Base-by-base conservation (phyloP, 2,797 vertebrate species). In the Otolemur crassicaudatus region DNA sequence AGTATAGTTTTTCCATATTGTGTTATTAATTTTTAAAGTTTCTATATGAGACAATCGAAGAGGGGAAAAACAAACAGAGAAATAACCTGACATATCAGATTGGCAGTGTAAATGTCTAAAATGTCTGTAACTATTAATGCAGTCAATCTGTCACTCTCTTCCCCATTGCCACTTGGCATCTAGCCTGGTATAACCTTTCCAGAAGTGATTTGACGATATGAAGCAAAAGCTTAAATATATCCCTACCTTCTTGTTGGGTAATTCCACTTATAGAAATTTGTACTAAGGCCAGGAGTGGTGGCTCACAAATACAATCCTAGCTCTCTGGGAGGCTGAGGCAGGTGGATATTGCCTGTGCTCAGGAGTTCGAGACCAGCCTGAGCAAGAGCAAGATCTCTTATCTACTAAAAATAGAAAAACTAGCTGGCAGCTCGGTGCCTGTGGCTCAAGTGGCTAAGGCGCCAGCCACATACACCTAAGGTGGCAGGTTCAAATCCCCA, bases 1-100 rank as follows among this genome's bases (percentile, higher is more conserved):
- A 53, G 13, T 73, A 6, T 88, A 76, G 13, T 88, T 77, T 96
- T 94, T 86, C 17, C 61, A 76, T 69, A n/a, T 80, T 7, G 22
- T 86, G 29, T 89, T 95, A 76, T 77, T 83, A 79, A 93, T 92
- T 87, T 85, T 93, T 84, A 75, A 97, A 91, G 37, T 63, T 86
- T 94, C 60, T 84, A 53, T n/a, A 34, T 31, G 94, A 91, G 87
- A 85, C 90, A 87, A 95, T 58, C 40, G 69, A 75, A 95, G 56
- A 63, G 25, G 19, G 29, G 22, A 43, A 49, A 94, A 43, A 49
- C 46, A 4, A 60, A 75, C 80, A 37, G 17, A 63, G 23, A 27
- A 69, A 5, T 22, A 49, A 80, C 37, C 29, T 94, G 49, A 90
- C 43, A 73, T n/a, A 65, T 82, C 40, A 73, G 58, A 77, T 40